Base-by-base conservation (phyloP, 2,888 invertebrate species). In the Leucoma salicis region DNA sequence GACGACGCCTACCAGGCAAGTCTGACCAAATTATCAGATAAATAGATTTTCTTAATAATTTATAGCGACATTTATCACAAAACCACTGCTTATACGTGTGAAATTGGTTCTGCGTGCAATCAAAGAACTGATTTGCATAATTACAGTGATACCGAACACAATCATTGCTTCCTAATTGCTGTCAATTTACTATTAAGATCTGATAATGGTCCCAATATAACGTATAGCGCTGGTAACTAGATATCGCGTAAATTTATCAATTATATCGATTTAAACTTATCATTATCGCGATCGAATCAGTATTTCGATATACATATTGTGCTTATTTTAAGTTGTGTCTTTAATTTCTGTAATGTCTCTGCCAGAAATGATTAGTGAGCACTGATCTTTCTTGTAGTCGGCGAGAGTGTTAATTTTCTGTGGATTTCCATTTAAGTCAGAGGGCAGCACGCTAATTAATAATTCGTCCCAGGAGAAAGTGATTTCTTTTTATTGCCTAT, bases 51-150 rank as follows among this genome's bases (percentile, higher is more conserved):
- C 50, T 45, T 44, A 39, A 53, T 66, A 65, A 73, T 71, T 68
- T 65, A 72, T 67, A 53, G 46, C 53, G 57, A 66, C 66, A 71
- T 74, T 64, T 66, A 66, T 68, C 61, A 70, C 51, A 44, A 48
- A 37, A 42, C 48, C 43, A 41, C 38, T 46, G 24, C 24, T 39
- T 45, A 35, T 32, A 49, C 54, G 58, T 67, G 59, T 66, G 63
- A 72, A 73, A 74, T 74, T 70, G 63, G 69, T 67, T 68, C 62
- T 59, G 67, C 56, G 39, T 57, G 63, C 66, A 78, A 81, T 78
- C 74, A 74, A 66, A 73, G 62, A 70, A 68, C 66, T 74, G 67
- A 82, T 82, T 78, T 79, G 61, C 78, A 79, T 82, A 73, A 81
- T 78, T 68, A 72, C 58, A 45, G 66, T 50, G 61, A 62, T 66